These are phyloP conservation scores for Parnassius glacialis DNA, from an alignment of 2,888 invertebrate genomes.

Conservation along the genomic window DNA sequence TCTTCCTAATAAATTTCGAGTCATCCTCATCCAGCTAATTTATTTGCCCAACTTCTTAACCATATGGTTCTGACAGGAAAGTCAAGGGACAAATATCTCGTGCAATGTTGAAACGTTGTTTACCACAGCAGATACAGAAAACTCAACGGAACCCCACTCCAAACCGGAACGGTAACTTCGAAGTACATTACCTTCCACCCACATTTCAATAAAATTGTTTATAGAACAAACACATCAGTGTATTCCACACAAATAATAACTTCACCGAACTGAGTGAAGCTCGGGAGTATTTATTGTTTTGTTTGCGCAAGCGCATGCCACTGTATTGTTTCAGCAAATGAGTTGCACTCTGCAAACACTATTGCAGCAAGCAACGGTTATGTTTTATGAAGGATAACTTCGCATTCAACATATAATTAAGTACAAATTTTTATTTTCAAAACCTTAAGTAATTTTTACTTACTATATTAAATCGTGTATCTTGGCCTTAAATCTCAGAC, in stretches of 20 bases:
- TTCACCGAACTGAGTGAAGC: background rate
- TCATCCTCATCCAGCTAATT: background rate
- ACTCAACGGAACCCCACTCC: background rate
- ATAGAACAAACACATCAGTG: constrained; percentile 6
- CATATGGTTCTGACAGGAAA: constrained; percentile 9
- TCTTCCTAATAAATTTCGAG: constrained; percentile 2
- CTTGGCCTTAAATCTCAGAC: too few relatives aligned
- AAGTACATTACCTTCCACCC: background rate
- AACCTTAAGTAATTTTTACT: too few relatives aligned
- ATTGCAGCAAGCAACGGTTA: background rate
- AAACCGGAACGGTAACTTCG: background rate
- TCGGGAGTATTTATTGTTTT: constrained; percentile 11
- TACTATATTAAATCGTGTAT: too few relatives aligned
- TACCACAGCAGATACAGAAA: constrained; percentile 1
- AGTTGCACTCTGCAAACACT: constrained; percentile 22
- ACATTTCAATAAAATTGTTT: background rate
- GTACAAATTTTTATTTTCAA: too few relatives aligned
- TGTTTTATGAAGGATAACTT: constrained; percentile 22
- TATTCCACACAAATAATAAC: background rate
- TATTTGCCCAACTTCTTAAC: constrained; percentile 7
- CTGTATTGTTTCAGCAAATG: constrained; percentile 33
- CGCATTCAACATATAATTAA: background rate
- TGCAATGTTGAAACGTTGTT: constrained; percentile 9
- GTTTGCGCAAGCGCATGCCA: constrained; percentile 20
- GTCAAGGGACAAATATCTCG: constrained; percentile 15